A percentile compares a stretch with the other conserved stretches of the same genome.
phyloP scores from a whole-genome alignment of 1,140 invertebrate species.

The Belonocnema kinseyi region DNA sequence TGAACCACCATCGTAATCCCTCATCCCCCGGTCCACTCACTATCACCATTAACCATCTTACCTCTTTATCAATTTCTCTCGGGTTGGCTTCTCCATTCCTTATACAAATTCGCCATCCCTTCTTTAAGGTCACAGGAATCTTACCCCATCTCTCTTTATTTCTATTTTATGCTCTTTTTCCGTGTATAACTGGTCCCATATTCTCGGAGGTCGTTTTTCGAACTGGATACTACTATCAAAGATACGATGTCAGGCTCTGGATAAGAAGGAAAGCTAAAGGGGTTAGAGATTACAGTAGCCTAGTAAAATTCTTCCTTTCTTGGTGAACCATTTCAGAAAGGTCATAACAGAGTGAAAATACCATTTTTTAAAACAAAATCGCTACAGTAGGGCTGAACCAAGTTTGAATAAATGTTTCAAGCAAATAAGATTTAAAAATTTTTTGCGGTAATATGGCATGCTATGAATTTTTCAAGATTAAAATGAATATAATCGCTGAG shows the following conservation, averaged over 20 bases:
- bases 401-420: no score
- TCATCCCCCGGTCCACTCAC: not conserved
- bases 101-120: not conserved
- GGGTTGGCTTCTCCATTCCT: no score
- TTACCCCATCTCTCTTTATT: not conserved
- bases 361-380: not conserved
- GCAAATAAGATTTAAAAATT: no score
- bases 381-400: no score
- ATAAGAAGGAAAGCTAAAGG: not conserved
- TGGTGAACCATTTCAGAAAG: not conserved
- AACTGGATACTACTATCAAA: not conserved
- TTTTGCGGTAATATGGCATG: no score
- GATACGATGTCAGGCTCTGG: not conserved
- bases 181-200: slow-evolving; percentile 4
- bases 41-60: not conserved
- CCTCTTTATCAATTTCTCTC: not conserved
- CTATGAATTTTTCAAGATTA: no score
- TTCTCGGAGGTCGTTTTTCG: slow-evolving; percentile 4
- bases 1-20: slow-evolving; percentile 38
- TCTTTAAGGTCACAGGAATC: not conserved
- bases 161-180: not conserved
- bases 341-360: no score
- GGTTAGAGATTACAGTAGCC: not conserved
- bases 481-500: no score
- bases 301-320: not conserved